Evolutionary conservation across 2,888 invertebrate species (phyloP).

Genomic region (Chelonus formosanus): DNA sequence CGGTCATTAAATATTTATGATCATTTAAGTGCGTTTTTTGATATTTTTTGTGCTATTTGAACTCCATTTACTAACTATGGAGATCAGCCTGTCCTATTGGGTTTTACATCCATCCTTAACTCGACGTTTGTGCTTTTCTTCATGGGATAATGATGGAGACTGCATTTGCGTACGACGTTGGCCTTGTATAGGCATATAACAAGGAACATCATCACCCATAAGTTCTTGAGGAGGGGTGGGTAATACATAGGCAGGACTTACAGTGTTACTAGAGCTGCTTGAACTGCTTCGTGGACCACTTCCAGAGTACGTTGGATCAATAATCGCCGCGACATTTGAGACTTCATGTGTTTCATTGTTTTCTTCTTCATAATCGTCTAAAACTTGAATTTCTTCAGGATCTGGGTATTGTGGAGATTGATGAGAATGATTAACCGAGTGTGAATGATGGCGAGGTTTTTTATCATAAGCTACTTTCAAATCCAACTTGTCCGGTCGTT

Average conservation of each 20-base stretch:
- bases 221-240: slow-evolving; percentile 59
- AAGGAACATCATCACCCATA: slow-evolving; percentile 68
- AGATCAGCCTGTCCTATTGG: slow-evolving; percentile 62
- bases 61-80: too few species aligned
- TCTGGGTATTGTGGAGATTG: slow-evolving; percentile 53
- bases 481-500: slow-evolving; percentile 59
- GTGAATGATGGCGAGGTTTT: slow-evolving; percentile 34
- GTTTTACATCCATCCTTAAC: slow-evolving; percentile 73
- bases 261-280: slow-evolving; percentile 53
- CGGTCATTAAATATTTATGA: too few species aligned
- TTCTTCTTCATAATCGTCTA: slow-evolving; percentile 53
- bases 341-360: slow-evolving; percentile 45
- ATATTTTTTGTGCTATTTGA: too few species aligned
- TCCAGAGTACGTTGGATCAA: slow-evolving; percentile 72
- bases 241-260: slow-evolving; percentile 59
- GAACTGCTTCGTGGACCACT: slow-evolving; percentile 52
- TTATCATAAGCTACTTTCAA: slow-evolving; percentile 47
- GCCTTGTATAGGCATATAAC: slow-evolving; percentile 82
- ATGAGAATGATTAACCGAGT: slow-evolving; percentile 11
- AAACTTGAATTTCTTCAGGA: slow-evolving; percentile 63
- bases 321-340: slow-evolving; percentile 73
- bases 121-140: slow-evolving; percentile 70
- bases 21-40: too few species aligned
- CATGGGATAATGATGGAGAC: slow-evolving; percentile 69
- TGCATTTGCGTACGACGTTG: slow-evolving; percentile 69